phyloP scores from a whole-genome alignment of 1,140 invertebrate genomes.

The Drosophila sturtevanti region DNA sequence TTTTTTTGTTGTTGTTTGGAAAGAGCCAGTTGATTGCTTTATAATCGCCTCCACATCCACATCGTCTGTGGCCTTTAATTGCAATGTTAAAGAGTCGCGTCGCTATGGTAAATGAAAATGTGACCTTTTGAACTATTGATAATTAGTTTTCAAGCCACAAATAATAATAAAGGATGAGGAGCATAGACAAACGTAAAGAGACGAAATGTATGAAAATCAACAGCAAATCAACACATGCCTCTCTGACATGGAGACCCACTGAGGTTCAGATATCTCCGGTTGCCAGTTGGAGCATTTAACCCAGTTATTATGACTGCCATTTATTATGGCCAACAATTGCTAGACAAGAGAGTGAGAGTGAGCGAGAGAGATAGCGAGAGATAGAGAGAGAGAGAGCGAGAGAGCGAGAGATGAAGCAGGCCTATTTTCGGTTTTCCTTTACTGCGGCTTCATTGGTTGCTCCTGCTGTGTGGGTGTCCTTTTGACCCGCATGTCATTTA shows the following conservation, averaged over 20 bases:
- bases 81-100: conserved; percentile 65
- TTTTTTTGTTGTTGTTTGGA: not conserved
- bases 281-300: conserved; percentile 66
- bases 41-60: conserved; percentile 60
- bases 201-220: conserved; percentile 49
- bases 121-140: conserved; percentile 71
- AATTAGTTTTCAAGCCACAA: conserved; percentile 62
- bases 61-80: conserved; percentile 57
- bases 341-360: conserved; percentile 16
- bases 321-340: conserved; percentile 65
- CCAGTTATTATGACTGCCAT: conserved; percentile 79
- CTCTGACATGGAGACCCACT: conserved; percentile 62
- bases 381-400: not conserved
- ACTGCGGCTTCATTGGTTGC: conserved; percentile 45
- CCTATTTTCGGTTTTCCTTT: conserved; percentile 26
- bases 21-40: conserved; percentile 69
- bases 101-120: conserved; percentile 30
- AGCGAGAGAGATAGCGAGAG: conserved; percentile 2
- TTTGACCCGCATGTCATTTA: conserved; percentile 79
- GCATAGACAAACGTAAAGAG: conserved; percentile 25
- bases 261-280: not conserved
- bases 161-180: conserved; percentile 15
- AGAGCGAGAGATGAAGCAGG: not conserved
- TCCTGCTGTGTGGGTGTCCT: conserved; percentile 64
- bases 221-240: conserved; percentile 69